These are phyloP conservation scores for Myathropa florea DNA, from an alignment of 2,888 invertebrate genomes.

Conservation along the genomic window DNA sequence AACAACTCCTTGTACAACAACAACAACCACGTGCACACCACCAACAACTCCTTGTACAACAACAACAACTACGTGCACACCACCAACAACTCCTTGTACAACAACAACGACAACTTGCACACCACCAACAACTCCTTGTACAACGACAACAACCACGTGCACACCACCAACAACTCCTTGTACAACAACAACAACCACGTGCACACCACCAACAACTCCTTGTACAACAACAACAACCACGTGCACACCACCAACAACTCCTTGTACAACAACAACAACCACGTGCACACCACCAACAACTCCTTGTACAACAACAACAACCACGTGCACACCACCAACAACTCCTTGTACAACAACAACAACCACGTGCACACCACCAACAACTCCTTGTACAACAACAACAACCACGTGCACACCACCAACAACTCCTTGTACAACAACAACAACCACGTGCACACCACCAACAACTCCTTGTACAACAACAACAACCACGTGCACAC, in stretches of 20 bases:
- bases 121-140: not conserved
- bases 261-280: not conserved
- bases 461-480: not conserved
- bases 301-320: not conserved
- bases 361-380: not conserved
- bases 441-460: not conserved
- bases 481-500: not conserved
- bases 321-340: not conserved
- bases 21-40: not conserved
- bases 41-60: not conserved
- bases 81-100: not conserved
- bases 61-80: not conserved
- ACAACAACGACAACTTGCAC: not conserved
- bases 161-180: not conserved
- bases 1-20: not conserved
- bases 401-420: not conserved
- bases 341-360: conserved; percentile 9
- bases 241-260: not conserved
- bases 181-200: not conserved
- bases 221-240: not conserved
- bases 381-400: conserved; percentile 9
- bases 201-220: not conserved
- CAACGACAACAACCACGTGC: not conserved
- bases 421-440: not conserved
- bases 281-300: conserved; percentile 2